A percentile compares a stretch with the other conserved stretches of the same genome.
phyloP scores from a whole-genome alignment of 2,113 vertebrate species.

The Nestor notabilis region DNA sequence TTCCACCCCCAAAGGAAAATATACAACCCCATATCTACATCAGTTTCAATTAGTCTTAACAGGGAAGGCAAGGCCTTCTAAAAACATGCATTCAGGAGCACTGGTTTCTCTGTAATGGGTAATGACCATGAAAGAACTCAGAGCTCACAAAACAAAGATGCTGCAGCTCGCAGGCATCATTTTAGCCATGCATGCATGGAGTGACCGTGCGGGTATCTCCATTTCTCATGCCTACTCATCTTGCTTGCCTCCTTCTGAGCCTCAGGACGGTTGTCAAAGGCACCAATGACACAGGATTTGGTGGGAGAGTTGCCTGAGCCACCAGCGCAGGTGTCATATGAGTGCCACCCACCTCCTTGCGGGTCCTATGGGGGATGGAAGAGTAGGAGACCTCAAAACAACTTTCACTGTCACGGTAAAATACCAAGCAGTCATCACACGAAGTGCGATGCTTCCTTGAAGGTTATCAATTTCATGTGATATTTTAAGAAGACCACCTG shows the following conservation, averaged over 20 bases:
- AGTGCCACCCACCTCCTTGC: neutral
- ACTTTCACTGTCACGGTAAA: neutral
- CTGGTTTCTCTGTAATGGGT: neutral
- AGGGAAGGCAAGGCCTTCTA: neutral
- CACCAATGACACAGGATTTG: neutral
- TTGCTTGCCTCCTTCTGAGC: neutral
- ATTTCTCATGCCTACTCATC: neutral
- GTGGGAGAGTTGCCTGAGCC: neutral
- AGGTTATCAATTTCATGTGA: constrained; percentile 20
- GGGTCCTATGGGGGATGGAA: neutral
- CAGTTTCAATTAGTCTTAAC: neutral
- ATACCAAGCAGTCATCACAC: neutral
- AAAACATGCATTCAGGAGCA: neutral
- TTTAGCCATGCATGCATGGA: neutral
- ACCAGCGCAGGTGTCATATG: neutral
- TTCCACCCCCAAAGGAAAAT: neutral
- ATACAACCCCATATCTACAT: neutral
- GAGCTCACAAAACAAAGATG: neutral
- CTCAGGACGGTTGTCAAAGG: neutral
- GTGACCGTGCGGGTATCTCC: neutral
- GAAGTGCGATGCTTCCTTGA: neutral
- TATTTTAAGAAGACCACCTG: constrained; percentile 47
- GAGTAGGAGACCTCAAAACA: neutral
- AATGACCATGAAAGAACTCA: neutral
- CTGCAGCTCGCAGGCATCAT: neutral